Percentiles rank a stretch among this genome's conserved stretches.
Conservation (phyloP, 1,140 invertebrate species). For the Cotesia chilonis region DNA sequence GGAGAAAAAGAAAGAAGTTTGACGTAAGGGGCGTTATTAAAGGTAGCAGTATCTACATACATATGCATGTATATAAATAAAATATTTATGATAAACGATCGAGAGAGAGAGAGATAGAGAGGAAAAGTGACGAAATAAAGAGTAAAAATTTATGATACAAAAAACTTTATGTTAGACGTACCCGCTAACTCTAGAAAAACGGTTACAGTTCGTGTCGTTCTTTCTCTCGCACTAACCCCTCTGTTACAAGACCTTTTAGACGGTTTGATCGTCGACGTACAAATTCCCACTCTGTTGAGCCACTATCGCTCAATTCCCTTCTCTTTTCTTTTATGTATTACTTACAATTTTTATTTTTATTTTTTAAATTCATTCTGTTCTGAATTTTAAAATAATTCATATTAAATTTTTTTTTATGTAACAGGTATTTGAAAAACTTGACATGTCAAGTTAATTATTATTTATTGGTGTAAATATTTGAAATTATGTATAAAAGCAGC, state of each 20-base stretch:
- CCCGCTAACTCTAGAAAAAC: conserved; percentile 59
- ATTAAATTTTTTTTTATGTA: neutral
- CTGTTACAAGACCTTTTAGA: conserved; percentile 61
- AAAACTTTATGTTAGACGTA: conserved; percentile 49
- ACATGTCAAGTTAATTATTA: no score
- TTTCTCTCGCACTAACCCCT: conserved; percentile 60
- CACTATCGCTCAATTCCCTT: conserved; percentile 16
- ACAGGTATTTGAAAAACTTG: neutral
- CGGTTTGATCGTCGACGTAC: conserved; percentile 56
- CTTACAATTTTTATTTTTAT: neutral
- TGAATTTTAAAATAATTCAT: neutral
- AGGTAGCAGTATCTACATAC: neutral
- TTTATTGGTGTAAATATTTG: neutral
- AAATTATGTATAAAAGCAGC: neutral
- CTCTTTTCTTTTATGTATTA: neutral
- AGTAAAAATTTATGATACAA: conserved; percentile 28
- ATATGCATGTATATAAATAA: neutral
- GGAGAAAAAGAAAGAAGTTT: conserved; percentile 17
- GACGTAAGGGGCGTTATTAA: conserved; percentile 29
- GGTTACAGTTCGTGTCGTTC: conserved; percentile 55
- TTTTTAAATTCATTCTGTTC: conserved; percentile 13
- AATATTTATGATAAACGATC: neutral
- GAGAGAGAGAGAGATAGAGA: conserved; percentile 9
- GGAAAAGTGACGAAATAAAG: conserved; percentile 18
- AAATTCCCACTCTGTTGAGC: conserved; percentile 23